phyloP scores from a whole-genome alignment of 2,797 vertebrate species.

The Oreochromis mossambicus region DNA sequence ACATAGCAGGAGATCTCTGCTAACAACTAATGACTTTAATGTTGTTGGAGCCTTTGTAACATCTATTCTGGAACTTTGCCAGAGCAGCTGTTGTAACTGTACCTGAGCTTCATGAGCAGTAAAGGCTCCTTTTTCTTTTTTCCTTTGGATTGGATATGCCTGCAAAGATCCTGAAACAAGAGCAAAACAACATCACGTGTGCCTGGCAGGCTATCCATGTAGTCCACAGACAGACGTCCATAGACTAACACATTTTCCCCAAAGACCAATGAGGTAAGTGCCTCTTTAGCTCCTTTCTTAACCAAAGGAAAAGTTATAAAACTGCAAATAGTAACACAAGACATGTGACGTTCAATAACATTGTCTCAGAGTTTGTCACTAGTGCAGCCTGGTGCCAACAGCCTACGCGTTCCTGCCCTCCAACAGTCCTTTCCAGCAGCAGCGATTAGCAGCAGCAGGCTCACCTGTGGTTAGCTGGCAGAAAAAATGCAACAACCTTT shows the following conservation, averaged over 20 bases:
- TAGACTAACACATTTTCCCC: neutral
- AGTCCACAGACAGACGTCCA: neutral
- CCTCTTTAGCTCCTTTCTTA: neutral
- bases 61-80: neutral
- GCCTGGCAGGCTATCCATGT: neutral
- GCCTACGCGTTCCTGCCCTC: constrained; percentile 10
- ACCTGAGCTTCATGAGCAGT: neutral
- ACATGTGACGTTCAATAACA: neutral
- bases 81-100: neutral
- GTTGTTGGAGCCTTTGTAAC: neutral
- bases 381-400: constrained; percentile 35
- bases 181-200: neutral
- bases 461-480: neutral
- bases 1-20: neutral
- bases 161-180: neutral
- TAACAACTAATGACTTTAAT: neutral
- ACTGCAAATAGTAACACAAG: neutral
- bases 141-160: neutral
- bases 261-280: neutral
- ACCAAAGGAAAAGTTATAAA: neutral
- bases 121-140: neutral
- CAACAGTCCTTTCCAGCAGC: constrained; percentile 33
- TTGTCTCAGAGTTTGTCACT: neutral
- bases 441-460: constrained; percentile 21
- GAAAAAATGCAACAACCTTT: neutral